Conservation (phyloP, 2,888 invertebrate species). For the Palloptera scutellata region DNA sequence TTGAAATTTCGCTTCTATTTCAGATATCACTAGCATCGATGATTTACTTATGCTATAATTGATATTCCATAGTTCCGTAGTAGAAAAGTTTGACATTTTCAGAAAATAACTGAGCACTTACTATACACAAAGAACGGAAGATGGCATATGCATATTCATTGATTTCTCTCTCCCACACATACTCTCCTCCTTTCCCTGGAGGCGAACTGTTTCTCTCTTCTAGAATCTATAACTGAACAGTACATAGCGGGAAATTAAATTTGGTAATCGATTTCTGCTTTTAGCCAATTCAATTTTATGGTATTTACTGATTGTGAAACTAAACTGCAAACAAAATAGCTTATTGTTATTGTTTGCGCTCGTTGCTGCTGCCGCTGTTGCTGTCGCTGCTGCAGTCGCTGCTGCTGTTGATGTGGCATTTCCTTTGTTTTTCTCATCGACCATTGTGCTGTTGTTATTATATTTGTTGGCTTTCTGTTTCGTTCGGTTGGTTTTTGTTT, state of each 20-base stretch:
- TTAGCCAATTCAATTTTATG: constrained; percentile 38
- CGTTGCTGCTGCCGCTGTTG: background rate
- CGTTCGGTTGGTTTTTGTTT: background rate
- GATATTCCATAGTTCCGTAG: too few species aligned
- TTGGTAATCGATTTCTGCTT: constrained; percentile 40
- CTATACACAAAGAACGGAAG: too few species aligned
- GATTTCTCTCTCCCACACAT: too few species aligned
- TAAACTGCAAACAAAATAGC: constrained; percentile 28
- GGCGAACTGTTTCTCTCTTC: too few species aligned
- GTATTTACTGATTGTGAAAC: constrained; percentile 33
- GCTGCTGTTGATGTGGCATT: constrained; percentile 24
- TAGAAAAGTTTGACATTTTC: too few species aligned
- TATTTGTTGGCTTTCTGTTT: background rate
- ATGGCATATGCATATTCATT: too few species aligned
- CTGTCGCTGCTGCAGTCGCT: constrained; percentile 11
- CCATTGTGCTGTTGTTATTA: background rate
- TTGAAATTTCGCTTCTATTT: too few species aligned
- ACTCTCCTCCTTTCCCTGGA: too few species aligned
- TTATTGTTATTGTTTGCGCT: constrained; percentile 10
- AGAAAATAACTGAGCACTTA: too few species aligned
- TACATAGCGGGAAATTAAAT: background rate
- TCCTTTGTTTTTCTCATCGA: background rate
- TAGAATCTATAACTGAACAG: too few species aligned
- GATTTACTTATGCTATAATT: too few species aligned
- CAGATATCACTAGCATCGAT: too few species aligned